Conservation (phyloP, 2,888 invertebrate species). For the Lycaena phlaeas region DNA sequence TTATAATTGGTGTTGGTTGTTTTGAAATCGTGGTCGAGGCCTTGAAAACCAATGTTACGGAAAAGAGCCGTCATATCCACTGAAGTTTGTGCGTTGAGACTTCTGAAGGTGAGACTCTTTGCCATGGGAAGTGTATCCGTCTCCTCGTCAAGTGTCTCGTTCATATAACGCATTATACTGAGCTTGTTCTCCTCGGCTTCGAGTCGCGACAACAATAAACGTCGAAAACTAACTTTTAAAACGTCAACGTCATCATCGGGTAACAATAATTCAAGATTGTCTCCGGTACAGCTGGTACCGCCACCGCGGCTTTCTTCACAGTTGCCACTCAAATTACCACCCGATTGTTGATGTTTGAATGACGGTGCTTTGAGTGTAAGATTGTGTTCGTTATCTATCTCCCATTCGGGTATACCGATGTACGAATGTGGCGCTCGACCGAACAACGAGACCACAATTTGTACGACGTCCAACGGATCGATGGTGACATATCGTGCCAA, state of each 20-base stretch:
- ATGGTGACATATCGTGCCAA: constrained; percentile 6
- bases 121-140: constrained; percentile 1
- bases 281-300: background rate
- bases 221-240: constrained; percentile 2
- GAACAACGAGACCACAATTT: constrained; percentile 5
- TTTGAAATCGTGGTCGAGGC: no score
- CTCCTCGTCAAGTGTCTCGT: constrained; percentile 6
- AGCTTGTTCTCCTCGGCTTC: constrained; percentile 1
- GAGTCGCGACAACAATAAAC: constrained; percentile 1
- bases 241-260: constrained; percentile 3
- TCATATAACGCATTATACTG: constrained; percentile 3
- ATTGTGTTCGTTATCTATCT: constrained; percentile 8
- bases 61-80: constrained; percentile 6
- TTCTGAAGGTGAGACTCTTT: constrained; percentile 3
- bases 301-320: background rate
- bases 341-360: background rate
- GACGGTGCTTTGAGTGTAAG: constrained; percentile 6
- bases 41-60: constrained; percentile 3
- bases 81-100: constrained; percentile 7
- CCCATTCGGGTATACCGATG: constrained; percentile 7
- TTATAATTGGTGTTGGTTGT: no score
- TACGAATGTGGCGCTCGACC: constrained; percentile 8
- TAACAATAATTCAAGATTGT: no score
- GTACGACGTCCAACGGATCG: constrained; percentile 4
- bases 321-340: background rate